Evolutionary conservation across 2,113 vertebrate genomes (phyloP).

Genomic region (Python bivittatus): DNA sequence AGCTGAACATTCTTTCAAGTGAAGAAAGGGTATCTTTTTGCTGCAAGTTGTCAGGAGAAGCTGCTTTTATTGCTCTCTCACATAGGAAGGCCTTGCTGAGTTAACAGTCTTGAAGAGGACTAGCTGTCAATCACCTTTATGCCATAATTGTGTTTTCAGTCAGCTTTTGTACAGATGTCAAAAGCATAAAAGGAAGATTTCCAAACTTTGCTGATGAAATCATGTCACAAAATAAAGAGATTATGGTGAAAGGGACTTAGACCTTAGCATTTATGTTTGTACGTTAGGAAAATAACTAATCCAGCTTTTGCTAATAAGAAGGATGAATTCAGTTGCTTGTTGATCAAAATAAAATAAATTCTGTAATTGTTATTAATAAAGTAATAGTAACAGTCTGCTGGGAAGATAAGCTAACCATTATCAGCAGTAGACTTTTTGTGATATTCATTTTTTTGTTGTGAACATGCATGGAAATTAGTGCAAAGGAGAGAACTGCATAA

Average conservation of each 20-base stretch:
- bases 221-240: neutral
- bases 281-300: neutral
- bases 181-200: neutral
- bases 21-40: neutral
- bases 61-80: slow-evolving; percentile 19
- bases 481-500: neutral
- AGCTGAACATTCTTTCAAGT: slow-evolving; percentile 17
- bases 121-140: slow-evolving; percentile 9
- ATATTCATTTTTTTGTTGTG: neutral
- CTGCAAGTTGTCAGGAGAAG: neutral
- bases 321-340: neutral
- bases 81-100: neutral
- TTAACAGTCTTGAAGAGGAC: neutral
- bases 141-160: neutral
- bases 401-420: neutral
- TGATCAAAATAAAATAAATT: neutral
- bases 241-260: neutral
- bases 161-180: neutral
- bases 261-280: neutral
- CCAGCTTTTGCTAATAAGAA: neutral
- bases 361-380: neutral
- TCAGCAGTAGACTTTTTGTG: neutral
- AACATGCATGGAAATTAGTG: neutral
- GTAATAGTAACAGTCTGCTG: too few relatives aligned
- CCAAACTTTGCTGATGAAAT: neutral